A percentile compares a stretch with the other conserved stretches of the same genome.
Evolutionary conservation across 2,113 vertebrate genomes (phyloP).

Genomic region (Scomber colias): DNA sequence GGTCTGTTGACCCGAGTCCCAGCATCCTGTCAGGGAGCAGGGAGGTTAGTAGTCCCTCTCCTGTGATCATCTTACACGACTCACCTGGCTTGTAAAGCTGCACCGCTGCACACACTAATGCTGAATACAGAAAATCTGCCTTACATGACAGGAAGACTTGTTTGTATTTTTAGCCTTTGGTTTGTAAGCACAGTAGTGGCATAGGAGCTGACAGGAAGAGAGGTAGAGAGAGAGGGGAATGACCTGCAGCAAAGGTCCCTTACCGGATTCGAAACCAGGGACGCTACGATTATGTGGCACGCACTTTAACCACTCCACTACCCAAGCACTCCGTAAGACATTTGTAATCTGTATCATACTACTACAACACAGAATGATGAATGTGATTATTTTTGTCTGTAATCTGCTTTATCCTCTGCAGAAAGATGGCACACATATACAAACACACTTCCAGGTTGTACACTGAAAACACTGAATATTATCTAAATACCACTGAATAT

Average conservation of each 20-base stretch:
- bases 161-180: too few relatives aligned
- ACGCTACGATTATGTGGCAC: too few relatives aligned
- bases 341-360: constrained; percentile 55
- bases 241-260: too few relatives aligned
- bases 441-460: constrained; percentile 3
- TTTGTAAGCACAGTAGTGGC: too few relatives aligned
- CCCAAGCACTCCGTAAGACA: not conserved
- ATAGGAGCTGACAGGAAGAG: too few relatives aligned
- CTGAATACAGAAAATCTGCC: not conserved
- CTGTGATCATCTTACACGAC: not conserved
- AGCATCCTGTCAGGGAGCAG: not conserved
- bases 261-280: too few relatives aligned
- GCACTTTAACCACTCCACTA: too few relatives aligned
- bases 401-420: constrained; percentile 67
- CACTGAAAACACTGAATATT: not conserved
- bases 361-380: constrained; percentile 29
- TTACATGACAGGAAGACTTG: not conserved
- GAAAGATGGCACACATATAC: constrained; percentile 49
- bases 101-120: not conserved
- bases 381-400: constrained; percentile 62
- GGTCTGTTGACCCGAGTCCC: not conserved
- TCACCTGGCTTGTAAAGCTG: not conserved
- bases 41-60: not conserved
- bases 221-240: too few relatives aligned
- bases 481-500: not conserved